phyloP scores from a whole-genome alignment of 2,797 vertebrate species.

The Spatula versicolor region DNA sequence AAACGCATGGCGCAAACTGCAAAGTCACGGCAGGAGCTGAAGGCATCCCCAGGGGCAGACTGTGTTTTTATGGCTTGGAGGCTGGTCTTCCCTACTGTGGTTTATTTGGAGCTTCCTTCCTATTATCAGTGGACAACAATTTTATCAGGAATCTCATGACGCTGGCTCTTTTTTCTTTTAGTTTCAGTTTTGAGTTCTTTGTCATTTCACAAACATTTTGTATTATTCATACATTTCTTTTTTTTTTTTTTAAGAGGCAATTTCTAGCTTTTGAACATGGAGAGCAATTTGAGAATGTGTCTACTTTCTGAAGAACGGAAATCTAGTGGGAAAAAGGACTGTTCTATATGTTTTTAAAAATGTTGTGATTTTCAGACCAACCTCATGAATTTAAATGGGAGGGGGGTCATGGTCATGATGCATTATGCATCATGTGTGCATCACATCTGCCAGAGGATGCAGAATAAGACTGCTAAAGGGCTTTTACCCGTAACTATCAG shows the following conservation, averaged over 20 bases:
- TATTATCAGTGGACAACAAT: not conserved
- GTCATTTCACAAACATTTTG: not conserved
- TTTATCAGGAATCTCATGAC: not conserved
- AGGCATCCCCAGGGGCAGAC: not conserved
- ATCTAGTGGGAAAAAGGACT: not conserved
- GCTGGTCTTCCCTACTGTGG: not conserved
- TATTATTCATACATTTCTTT: not conserved
- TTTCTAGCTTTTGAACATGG: not conserved
- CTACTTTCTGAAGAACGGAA: not conserved
- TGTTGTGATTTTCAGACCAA: not conserved
- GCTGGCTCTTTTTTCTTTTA: not conserved
- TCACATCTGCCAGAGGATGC: not conserved
- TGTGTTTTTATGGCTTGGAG: not conserved
- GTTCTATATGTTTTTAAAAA: not conserved
- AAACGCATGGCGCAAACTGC: not conserved
- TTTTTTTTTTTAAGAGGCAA: not conserved
- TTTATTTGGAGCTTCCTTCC: not conserved
- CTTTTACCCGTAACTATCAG: not conserved
- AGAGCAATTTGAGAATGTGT: not conserved
- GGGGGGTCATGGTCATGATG: not conserved
- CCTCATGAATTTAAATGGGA: not conserved
- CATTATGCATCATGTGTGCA: not conserved
- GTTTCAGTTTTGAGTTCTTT: not conserved
- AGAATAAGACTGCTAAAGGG: not conserved
- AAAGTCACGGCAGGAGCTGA: not conserved